Base-by-base conservation (phyloP, 2,113 vertebrate species). In the Brachyistius frenatus region DNA sequence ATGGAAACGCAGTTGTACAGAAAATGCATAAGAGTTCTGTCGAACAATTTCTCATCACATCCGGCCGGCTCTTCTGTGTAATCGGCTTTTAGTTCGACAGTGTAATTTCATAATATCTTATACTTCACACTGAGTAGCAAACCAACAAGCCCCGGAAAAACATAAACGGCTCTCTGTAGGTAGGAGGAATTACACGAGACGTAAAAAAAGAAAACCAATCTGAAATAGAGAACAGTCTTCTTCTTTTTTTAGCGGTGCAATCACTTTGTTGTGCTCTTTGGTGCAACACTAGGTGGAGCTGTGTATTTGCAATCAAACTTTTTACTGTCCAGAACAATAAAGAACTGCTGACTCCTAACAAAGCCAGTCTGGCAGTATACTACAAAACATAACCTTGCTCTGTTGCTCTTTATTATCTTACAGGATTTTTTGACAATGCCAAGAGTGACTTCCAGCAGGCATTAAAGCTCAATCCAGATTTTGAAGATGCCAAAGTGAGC, bases 341-440 rank as follows among this genome's bases (percentile, higher is more conserved):
- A 37, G 13, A 67, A 76, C 32, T 41, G 35, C 57, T 76, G 37
- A 68, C 50, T 73, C 23, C 13, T 44, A 44, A 44, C 13, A 9
- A 56, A 70, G 8, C 35, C 31, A 36, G 5, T 62, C 53, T 65
- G 15, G 5, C 16, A 70, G 15, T 3, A 31, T 13, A 37, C 30
- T 60, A 62, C 11, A 55, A 47, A 60, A 14, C 30, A 70, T 32
- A n/a, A 13, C 33, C 16, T 23, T 16, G 5, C 13, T 16, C 16
- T 14, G 32, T 44, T 52, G n/a, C 15, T 36, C 76, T 50, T 44
- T 60, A 44, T 78, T 39, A 37, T 73, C 32, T 63, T 33, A 44
- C 90, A 99, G 98, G 97, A 52, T 96, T 95, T 89, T 99, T 96
- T 76, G 95, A 98, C 10, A 93, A 98, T 2, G 97, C 98, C 33